Evolutionary conservation across 64 coral and sea anemone genomes (phyloP).

Genomic region (Actinia equina): DNA sequence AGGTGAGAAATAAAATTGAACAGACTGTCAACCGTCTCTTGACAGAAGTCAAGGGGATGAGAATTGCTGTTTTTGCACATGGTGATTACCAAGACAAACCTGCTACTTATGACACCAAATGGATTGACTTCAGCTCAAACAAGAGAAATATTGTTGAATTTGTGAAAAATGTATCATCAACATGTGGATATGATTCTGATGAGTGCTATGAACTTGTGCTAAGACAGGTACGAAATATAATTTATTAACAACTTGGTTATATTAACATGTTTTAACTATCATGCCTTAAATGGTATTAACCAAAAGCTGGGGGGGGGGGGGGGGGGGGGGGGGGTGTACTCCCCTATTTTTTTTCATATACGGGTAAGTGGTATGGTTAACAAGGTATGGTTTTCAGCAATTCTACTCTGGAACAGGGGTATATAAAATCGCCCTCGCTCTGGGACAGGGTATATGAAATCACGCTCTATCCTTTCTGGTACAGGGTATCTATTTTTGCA

Average conservation of each 20-base stretch:
- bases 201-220: conserved; percentile 98
- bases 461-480: no score
- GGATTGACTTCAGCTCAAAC: conserved; percentile 89
- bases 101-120: conserved; percentile 83
- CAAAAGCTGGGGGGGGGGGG: no score
- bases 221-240: conserved; percentile 58
- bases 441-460: no score
- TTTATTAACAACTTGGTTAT: neutral
- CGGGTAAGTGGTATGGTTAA: no score
- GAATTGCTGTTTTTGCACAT: conserved; percentile 93
- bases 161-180: conserved; percentile 88
- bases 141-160: conserved; percentile 86
- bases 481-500: no score
- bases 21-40: conserved; percentile 79
- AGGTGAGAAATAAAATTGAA: conserved; percentile 86
- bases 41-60: conserved; percentile 77
- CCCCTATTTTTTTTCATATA: no score
- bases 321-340: no score
- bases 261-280: no score
- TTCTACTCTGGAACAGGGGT: no score
- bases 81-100: conserved; percentile 91
- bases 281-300: no score
- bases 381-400: no score
- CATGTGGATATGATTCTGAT: conserved; percentile 90
- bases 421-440: no score